These are phyloP conservation scores for Austrofundulus limnaeus DNA, from an alignment of 2,113 vertebrate genomes.

Conservation along the genomic window DNA sequence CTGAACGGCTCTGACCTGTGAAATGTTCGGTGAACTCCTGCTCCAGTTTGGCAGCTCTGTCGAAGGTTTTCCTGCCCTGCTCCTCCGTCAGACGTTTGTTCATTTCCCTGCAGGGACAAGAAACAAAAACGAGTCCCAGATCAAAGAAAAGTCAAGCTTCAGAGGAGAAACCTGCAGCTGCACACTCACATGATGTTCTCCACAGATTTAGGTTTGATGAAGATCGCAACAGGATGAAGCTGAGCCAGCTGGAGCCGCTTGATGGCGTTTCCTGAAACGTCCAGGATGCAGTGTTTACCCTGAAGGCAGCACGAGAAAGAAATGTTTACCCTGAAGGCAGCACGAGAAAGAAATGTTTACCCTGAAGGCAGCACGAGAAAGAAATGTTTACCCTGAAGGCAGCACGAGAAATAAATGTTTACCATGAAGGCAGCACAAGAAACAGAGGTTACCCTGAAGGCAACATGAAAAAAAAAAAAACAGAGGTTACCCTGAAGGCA, in stretches of 20 bases:
- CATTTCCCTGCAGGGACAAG: conserved; percentile 87
- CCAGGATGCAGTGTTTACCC: conserved; percentile 98
- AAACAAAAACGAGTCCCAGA: background rate
- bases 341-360: no score
- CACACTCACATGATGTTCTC: conserved; percentile 95
- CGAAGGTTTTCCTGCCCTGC: conserved; percentile 93
- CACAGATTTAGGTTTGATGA: conserved; percentile 96
- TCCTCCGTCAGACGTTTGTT: conserved; percentile 96
- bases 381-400: no score
- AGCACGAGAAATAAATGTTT: background rate
- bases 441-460: conserved; percentile 95
- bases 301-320: conserved; percentile 53
- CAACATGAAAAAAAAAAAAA: background rate
- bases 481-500: no score
- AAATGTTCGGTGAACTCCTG: conserved; percentile 98
- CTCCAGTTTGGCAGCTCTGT: conserved; percentile 94
- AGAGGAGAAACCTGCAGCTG: no score
- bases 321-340: no score
- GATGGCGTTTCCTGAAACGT: conserved; percentile 98
- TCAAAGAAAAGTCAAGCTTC: no score
- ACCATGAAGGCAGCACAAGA: no score
- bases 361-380: no score
- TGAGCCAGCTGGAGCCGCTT: conserved; percentile 95
- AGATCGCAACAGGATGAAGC: conserved; percentile 93
- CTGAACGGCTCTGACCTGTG: no score